Conservation (phyloP, 2,113 vertebrate species). For the Crotalus helleri region DNA sequence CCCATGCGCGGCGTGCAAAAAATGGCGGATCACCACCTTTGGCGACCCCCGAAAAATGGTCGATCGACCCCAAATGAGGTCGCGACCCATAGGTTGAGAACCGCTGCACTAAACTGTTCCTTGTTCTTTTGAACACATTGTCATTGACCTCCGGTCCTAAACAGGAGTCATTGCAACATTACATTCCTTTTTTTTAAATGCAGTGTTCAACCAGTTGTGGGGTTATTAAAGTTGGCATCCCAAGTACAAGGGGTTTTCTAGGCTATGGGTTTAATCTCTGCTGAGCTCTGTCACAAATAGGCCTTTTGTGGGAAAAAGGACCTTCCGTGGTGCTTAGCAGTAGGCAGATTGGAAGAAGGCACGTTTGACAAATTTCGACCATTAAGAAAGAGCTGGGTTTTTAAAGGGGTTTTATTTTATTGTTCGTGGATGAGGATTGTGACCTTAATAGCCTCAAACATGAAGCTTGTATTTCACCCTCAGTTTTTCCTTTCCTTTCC, state of each 20-base stretch:
- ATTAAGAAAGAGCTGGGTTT: constrained; percentile 25
- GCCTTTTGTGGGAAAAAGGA: constrained; percentile 54
- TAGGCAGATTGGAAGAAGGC: constrained; percentile 40
- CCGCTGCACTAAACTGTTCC: too few species aligned
- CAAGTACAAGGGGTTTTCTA: constrained; percentile 34
- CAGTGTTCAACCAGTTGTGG: constrained; percentile 31
- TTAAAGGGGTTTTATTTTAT: not conserved
- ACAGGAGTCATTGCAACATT: not conserved
- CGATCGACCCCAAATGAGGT: too few species aligned
- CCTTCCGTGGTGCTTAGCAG: constrained; percentile 55
- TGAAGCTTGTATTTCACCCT: too few species aligned
- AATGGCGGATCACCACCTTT: too few species aligned
- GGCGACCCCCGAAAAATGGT: too few species aligned
- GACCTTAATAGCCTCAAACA: not conserved
- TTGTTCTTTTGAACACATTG: not conserved
- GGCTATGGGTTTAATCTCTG: constrained; percentile 49
- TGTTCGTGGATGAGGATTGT: not conserved
- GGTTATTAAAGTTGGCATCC: constrained; percentile 35
- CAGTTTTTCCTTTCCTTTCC: not conserved
- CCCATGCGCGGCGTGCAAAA: too few species aligned
- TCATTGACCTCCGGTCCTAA: not conserved
- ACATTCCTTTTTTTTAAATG: constrained; percentile 19
- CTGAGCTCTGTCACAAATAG: constrained; percentile 55
- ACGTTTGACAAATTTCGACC: constrained; percentile 39
- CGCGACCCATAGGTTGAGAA: too few species aligned